phyloP scores from a whole-genome alignment of 2,113 vertebrate genomes.

The Calyptommatus sinebrachiatus region DNA sequence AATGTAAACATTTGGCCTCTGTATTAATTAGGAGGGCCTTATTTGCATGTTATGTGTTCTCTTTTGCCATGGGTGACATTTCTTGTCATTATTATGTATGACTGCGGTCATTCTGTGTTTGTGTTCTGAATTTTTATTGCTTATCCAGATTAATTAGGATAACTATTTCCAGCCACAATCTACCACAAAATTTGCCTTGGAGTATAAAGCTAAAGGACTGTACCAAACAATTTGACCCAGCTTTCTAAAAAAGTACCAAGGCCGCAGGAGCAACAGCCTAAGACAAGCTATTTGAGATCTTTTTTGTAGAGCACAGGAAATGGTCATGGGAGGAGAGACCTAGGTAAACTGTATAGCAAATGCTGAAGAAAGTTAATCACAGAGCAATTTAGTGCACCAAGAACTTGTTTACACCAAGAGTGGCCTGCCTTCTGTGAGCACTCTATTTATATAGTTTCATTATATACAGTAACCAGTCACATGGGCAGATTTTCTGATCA shows the following conservation, averaged over 20 bases:
- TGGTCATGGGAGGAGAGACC: no score
- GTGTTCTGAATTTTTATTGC: slow-evolving; percentile 2
- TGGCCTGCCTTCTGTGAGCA: no score
- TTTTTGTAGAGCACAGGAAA: slow-evolving; percentile 15
- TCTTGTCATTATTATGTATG: neutral
- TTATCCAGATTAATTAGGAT: neutral
- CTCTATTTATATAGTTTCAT: no score
- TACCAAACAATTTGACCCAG: neutral
- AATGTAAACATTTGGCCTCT: neutral
- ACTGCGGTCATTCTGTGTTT: neutral
- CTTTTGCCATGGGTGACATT: neutral
- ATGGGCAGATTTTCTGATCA: no score
- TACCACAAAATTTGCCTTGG: neutral
- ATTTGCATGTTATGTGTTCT: neutral
- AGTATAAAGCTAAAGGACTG: slow-evolving; percentile 12
- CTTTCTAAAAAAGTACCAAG: neutral
- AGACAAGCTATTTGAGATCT: neutral
- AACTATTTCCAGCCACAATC: neutral
- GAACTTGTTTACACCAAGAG: no score
- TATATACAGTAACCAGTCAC: no score
- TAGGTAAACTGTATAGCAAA: no score
- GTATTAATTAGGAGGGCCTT: neutral
- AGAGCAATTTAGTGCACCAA: no score
- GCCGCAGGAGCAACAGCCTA: neutral
- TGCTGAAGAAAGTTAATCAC: no score